phyloP scores from a whole-genome alignment of 35 echinoderm and acorn worm genomes.

The Lytechinus variegatus region DNA sequence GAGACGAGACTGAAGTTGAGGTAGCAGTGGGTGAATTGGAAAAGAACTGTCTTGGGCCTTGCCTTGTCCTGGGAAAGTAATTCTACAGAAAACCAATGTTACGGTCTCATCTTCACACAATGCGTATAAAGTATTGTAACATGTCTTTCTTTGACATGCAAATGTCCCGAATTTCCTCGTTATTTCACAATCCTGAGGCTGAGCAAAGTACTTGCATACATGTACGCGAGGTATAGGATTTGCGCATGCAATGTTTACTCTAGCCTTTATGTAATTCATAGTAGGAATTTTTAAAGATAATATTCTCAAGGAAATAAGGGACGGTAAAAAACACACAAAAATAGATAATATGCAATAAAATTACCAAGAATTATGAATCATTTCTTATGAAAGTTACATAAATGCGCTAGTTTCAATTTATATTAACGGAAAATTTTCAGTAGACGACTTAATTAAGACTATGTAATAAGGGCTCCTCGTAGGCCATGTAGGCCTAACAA shows the following conservation, averaged over 20 bases:
- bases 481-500: no score
- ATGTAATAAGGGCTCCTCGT: no score
- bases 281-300: not conserved
- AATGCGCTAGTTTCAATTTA: no score
- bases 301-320: not conserved
- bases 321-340: not conserved
- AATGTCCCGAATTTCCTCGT: not conserved
- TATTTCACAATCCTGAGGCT: not conserved
- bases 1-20: no score
- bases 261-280: not conserved
- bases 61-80: not conserved
- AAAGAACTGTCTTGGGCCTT: no score
- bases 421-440: no score
- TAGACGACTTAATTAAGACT: no score
- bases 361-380: no score
- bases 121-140: not conserved
- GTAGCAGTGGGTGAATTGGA: no score
- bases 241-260: not conserved
- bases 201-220: not conserved
- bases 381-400: no score
- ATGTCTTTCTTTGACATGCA: not conserved
- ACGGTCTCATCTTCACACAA: not conserved
- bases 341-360: not conserved
- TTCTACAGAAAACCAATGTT: not conserved
- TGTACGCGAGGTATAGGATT: not conserved